A percentile compares a stretch with the other conserved stretches of the same genome.
phyloP scores from a whole-genome alignment of 2,797 vertebrate species.

The Fundulus diaphanus region DNA sequence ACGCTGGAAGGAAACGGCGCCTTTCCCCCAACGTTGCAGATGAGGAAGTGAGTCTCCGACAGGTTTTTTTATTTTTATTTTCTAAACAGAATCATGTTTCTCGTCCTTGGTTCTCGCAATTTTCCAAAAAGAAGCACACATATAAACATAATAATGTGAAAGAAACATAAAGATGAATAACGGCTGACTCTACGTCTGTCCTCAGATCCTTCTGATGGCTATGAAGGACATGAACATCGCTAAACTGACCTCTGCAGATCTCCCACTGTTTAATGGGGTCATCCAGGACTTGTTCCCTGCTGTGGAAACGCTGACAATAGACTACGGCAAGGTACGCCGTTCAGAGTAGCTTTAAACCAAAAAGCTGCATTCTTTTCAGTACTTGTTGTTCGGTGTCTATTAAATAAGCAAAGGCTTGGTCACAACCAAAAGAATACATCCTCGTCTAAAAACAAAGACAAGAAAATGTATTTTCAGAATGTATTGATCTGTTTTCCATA shows the following conservation, averaged over 20 bases:
- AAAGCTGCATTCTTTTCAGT: not conserved
- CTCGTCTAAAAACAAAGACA: not conserved
- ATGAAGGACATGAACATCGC: constrained; percentile 93
- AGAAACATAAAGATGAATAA: not conserved
- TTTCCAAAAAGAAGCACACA: not conserved
- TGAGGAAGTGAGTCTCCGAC: constrained; percentile 82
- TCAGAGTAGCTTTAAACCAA: not conserved
- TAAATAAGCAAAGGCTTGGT: not conserved
- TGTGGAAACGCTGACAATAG: constrained; percentile 81
- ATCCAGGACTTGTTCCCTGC: constrained; percentile 88
- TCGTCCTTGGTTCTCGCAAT: no score
- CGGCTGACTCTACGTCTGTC: constrained; percentile 12
- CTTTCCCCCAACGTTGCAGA: constrained; percentile 76
- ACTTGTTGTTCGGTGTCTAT: not conserved
- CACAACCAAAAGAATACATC: not conserved
- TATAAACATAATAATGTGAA: not conserved
- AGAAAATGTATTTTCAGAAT: not conserved
- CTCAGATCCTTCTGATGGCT: constrained; percentile 87
- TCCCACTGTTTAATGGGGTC: constrained; percentile 88
- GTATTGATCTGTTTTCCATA: not conserved
- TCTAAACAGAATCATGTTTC: not conserved
- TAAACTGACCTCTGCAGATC: constrained; percentile 84
- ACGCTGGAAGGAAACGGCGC: constrained; percentile 87
- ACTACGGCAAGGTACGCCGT: constrained; percentile 84
- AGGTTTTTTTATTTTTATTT: not conserved